A percentile compares a stretch with the other conserved stretches of the same genome.
Conservation (phyloP, 2,797 vertebrate genomes). For the Sebastes alutus region DNA sequence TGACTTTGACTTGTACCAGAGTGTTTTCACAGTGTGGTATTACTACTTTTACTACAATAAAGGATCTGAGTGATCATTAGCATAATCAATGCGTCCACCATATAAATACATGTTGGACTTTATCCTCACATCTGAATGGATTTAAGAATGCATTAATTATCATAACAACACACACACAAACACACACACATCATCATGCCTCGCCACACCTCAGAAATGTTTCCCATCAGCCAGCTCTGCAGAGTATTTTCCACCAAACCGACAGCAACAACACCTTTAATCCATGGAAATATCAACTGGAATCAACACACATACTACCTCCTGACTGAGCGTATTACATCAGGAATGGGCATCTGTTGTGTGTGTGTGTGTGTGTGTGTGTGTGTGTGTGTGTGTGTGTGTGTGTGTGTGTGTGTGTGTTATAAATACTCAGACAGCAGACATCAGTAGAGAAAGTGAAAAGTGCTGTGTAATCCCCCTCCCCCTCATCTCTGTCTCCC, state of each 20-base stretch:
- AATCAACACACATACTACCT: neutral
- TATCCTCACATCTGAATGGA: neutral
- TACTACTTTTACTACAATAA: neutral
- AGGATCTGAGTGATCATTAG: neutral
- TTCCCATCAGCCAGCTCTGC: neutral
- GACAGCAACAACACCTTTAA: constrained; percentile 17
- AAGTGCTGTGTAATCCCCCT: constrained; percentile 20
- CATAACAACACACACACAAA: neutral
- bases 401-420: neutral
- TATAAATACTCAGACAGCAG: neutral
- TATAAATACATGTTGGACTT: neutral
- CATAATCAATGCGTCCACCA: no score
- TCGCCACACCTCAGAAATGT: neutral
- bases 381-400: neutral
- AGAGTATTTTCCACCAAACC: constrained; percentile 27
- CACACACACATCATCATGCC: neutral
- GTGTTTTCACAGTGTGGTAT: neutral
- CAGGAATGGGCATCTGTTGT: neutral
- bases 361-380: neutral
- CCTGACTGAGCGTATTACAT: neutral
- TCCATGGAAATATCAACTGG: constrained; percentile 18
- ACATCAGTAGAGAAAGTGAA: neutral
- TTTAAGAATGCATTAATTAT: neutral
- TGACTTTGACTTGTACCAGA: neutral
- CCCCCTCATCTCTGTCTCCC: neutral